These are phyloP conservation scores for Phoenicopterus ruber DNA, from an alignment of 2,113 vertebrate genomes.

Conservation along the genomic window DNA sequence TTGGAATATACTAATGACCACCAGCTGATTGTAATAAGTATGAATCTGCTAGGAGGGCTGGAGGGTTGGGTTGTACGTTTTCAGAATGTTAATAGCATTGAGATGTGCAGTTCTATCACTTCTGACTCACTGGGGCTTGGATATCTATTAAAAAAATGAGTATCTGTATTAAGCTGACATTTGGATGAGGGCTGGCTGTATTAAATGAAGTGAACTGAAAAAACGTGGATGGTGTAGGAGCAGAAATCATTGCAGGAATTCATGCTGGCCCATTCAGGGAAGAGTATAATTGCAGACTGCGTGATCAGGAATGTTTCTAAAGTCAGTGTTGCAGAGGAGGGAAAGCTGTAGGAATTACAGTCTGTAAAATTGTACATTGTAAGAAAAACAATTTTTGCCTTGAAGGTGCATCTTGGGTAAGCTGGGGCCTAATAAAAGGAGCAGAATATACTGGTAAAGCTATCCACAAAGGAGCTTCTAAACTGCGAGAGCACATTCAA, in stretches of 20 bases:
- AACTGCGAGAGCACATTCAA: constrained; percentile 91
- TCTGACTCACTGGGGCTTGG: not conserved
- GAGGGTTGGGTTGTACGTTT: not conserved
- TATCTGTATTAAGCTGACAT: not conserved
- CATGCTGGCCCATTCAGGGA: not conserved
- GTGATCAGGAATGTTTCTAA: not conserved
- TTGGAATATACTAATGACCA: not conserved
- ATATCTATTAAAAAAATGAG: not conserved
- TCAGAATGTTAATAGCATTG: not conserved
- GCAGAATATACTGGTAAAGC: constrained; percentile 94
- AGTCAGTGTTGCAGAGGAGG: not conserved
- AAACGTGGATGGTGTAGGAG: not conserved
- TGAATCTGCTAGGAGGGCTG: not conserved
- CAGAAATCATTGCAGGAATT: not conserved
- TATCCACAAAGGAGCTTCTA: constrained; percentile 93
- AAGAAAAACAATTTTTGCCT: not conserved
- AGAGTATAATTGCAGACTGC: not conserved
- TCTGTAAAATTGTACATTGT: not conserved
- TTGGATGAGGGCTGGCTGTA: not conserved
- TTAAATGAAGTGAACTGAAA: not conserved
- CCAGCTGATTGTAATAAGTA: not conserved
- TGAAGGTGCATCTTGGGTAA: constrained; percentile 95
- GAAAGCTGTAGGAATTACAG: not conserved
- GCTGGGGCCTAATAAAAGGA: constrained; percentile 94
- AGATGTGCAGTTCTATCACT: not conserved